Evolutionary conservation across 1,140 invertebrate species (phyloP).

Genomic region (Branchinecta lindahli): DNA sequence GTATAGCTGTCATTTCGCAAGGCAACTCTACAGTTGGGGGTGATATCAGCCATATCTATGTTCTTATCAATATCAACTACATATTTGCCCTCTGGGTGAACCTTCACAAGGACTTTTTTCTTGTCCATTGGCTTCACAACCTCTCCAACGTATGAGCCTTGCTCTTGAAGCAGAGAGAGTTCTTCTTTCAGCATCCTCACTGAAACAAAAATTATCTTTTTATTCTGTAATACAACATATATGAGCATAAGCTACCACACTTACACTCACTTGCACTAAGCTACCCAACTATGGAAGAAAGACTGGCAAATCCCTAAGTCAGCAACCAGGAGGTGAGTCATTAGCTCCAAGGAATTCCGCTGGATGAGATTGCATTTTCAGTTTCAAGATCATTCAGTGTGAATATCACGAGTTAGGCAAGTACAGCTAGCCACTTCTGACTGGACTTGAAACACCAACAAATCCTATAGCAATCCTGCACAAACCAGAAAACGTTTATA

Average conservation of each 20-base stretch:
- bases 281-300: background rate
- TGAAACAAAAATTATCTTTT: slow-evolving; percentile 31
- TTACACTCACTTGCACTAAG: background rate
- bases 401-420: no score
- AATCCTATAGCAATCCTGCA: no score
- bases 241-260: background rate
- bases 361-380: no score
- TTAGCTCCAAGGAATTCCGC: no score
- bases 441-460: no score
- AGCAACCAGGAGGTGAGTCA: no score
- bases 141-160: slow-evolving; percentile 98
- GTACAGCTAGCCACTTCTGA: no score
- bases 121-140: slow-evolving; percentile 99
- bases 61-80: slow-evolving; percentile 99
- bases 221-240: background rate
- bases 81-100: slow-evolving; percentile 99
- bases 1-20: slow-evolving; percentile 97
- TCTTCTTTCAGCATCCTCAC: slow-evolving; percentile 96
- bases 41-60: slow-evolving; percentile 96
- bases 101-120: slow-evolving; percentile 98
- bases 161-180: slow-evolving; percentile 91
- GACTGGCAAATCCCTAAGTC: background rate
- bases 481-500: no score
- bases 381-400: no score
- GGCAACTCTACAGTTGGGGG: slow-evolving; percentile 92